Conservation (phyloP, 2,797 vertebrate species). For the Liasis olivaceus region DNA sequence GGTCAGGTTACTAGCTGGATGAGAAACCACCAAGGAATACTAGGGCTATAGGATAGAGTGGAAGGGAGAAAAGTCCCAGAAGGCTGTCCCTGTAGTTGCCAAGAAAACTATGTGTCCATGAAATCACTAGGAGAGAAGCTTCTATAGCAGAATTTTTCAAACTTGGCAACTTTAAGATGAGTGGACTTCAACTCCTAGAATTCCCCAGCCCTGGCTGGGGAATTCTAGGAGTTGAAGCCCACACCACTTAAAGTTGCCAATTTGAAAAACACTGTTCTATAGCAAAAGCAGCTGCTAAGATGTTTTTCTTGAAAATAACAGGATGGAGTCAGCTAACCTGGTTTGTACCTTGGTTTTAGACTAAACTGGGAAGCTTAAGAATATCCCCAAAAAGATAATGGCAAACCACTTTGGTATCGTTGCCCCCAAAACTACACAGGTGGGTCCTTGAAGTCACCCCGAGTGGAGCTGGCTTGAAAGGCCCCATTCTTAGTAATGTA, state of each 20-base stretch:
- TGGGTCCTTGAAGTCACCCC: not conserved
- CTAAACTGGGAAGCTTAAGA: not conserved
- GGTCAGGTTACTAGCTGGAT: not conserved
- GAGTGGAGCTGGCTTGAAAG: not conserved
- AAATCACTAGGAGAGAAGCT: not conserved
- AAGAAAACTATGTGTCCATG: not conserved
- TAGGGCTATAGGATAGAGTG: not conserved
- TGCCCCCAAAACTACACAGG: not conserved
- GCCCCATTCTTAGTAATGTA: not conserved
- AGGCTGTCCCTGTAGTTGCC: not conserved
- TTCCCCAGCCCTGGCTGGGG: not conserved
- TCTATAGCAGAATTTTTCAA: not conserved
- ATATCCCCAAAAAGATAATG: not conserved
- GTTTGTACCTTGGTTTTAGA: not conserved
- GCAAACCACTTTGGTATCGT: not conserved
- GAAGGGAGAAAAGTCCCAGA: not conserved
- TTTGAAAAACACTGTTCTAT: not conserved
- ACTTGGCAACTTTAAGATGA: not conserved
- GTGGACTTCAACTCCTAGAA: not conserved
- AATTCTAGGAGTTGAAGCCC: too few relatives aligned
- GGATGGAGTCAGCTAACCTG: not conserved
- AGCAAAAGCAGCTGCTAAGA: not conserved
- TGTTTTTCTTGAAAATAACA: not conserved
- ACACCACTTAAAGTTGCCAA: not conserved
- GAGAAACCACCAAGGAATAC: not conserved